phyloP scores from a whole-genome alignment of 2,113 vertebrate species.

The Pipra filicauda region DNA sequence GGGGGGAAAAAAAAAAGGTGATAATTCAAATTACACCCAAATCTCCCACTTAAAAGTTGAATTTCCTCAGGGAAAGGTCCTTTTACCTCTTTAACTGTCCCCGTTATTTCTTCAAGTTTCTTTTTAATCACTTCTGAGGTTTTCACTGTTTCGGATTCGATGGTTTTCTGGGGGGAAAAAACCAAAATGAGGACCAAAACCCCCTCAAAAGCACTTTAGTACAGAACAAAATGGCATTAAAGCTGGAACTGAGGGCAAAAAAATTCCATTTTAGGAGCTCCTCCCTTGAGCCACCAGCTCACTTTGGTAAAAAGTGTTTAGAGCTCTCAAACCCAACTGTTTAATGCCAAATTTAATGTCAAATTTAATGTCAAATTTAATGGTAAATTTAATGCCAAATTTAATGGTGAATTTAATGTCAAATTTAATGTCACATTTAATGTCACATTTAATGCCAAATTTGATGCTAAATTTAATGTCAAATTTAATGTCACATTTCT shows the following conservation, averaged over 20 bases:
- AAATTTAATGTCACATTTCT: too few species aligned
- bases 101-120: conserved; percentile 86
- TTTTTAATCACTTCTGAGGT: conserved; percentile 91
- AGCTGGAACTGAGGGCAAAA: neutral
- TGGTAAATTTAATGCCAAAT: too few species aligned
- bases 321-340: neutral
- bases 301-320: neutral
- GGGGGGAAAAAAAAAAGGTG: accelerated
- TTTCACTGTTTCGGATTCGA: conserved; percentile 92
- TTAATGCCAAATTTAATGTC: accelerated
- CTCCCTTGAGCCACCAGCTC: neutral
- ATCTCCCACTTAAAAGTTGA: neutral
- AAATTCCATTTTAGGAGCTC: neutral
- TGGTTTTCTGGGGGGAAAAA: conserved; percentile 82
- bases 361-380: too few species aligned
- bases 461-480: too few species aligned
- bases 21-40: neutral
- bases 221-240: neutral
- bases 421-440: too few species aligned
- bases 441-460: too few species aligned
- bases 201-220: neutral
- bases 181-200: neutral
- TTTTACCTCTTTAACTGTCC: conserved; percentile 90
- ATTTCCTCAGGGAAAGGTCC: neutral
- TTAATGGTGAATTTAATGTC: too few species aligned